Evolutionary conservation across 2,888 invertebrate genomes (phyloP).

Genomic region (Ellobium chinense): DNA sequence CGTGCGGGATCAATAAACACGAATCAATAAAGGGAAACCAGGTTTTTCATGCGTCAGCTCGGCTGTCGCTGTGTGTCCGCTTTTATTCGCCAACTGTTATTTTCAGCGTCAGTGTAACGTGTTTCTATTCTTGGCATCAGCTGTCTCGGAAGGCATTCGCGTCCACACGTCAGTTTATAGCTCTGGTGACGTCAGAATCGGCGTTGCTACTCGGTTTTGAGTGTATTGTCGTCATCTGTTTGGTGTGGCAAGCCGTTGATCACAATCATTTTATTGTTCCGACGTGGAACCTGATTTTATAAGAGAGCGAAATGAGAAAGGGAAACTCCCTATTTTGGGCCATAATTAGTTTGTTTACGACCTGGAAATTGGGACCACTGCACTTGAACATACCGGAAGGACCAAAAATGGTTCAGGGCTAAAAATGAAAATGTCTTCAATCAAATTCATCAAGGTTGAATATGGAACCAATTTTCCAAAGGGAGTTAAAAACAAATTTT

Average conservation of each 20-base stretch:
- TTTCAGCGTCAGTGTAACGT: constrained; percentile 15
- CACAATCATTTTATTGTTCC: constrained; percentile 2
- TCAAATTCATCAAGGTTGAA: too few species aligned
- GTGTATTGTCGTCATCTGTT: background rate
- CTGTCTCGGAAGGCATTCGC: background rate
- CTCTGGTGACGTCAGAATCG: background rate
- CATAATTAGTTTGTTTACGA: background rate
- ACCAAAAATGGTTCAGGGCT: too few species aligned
- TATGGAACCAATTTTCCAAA: too few species aligned
- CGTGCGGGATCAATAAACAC: background rate
- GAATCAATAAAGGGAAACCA: constrained; percentile 19
- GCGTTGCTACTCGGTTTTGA: background rate
- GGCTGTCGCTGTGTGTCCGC: constrained; percentile 6
- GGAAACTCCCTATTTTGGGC: background rate
- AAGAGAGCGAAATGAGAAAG: background rate
- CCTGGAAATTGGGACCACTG: background rate
- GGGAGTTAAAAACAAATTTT: too few species aligned
- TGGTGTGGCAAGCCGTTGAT: background rate
- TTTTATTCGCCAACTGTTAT: constrained; percentile 4
- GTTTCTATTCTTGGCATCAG: background rate
- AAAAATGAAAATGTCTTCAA: too few species aligned
- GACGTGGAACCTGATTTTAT: too few species aligned
- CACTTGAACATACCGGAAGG: too few species aligned
- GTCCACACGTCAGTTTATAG: background rate
- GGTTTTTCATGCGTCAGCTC: constrained; percentile 1